Evolutionary conservation across 2,888 invertebrate genomes (phyloP), one percentile per base, ranked within the genome.

Genomic region (Eristalinus sepulchralis): DNA sequence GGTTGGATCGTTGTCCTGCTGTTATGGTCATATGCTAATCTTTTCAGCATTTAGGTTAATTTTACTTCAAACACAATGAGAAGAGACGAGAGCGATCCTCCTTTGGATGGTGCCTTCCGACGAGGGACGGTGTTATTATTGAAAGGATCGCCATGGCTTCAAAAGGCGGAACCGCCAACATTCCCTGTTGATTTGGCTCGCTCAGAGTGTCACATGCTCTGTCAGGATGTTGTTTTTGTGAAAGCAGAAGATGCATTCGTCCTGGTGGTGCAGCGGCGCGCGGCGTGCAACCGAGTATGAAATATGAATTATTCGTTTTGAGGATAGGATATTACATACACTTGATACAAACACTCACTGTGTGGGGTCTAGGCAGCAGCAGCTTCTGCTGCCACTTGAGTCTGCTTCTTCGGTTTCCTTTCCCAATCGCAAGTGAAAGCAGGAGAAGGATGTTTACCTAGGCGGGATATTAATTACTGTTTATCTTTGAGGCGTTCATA

Each of bases 401-500:
- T 17, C 17, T 20, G 22, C 39, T 62, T 11, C 24, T 53, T 27
- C 27, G 27, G 27, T 2, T 8, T 22, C 8, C 33, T 11, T 57
- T 63, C 8, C 8, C 27, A 13, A 53, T 24, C 27, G 11, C 11
- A 13, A 59, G 71, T 76, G 71, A 72, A 77, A 81, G 68, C 60
- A 68, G 63, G 33, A 11, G 17, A 85, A 81, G 77, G 85, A 81
- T 85, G 81, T 85, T 85, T 85, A 77, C 53, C 39, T 53, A 81
- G 62, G 64, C 72, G 39, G 81, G 62, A 81, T 85, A 85, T 85
- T 85, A 85, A 82, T 85, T 85, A 64, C 36, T 85, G 85, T 85
- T 85, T 85, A 78, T 72, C 39, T 81, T 53, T 24, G 27, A 33
- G 63, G 68, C 63, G 53, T 53, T 77, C 85, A 81, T 76, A 85